Evolutionary conservation across 2,888 invertebrate species (phyloP).

Genomic region (Plagodis dolabraria): DNA sequence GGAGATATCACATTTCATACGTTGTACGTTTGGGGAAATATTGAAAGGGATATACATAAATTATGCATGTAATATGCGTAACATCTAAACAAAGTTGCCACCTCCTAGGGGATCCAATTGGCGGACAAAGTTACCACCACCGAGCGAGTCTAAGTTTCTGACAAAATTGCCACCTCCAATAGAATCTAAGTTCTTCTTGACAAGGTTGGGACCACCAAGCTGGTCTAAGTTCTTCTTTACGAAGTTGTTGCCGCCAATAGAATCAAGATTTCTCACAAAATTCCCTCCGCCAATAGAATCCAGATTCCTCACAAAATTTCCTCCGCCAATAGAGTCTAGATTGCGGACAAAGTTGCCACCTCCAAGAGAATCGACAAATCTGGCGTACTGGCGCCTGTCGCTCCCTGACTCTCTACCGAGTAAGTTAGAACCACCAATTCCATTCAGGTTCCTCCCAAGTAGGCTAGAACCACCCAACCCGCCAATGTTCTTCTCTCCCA

Average conservation of each 20-base stretch:
- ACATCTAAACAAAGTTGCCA: conserved; percentile 65
- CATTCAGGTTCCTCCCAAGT: conserved; percentile 53
- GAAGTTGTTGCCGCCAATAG: conserved; percentile 70
- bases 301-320: conserved; percentile 72
- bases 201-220: conserved; percentile 72
- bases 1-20: conserved; percentile 60
- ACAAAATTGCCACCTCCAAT: conserved; percentile 74
- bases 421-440: conserved; percentile 49
- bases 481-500: conserved; percentile 46
- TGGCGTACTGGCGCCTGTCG: conserved; percentile 47
- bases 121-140: conserved; percentile 79
- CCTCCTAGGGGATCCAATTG: conserved; percentile 69
- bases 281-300: conserved; percentile 76
- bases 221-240: conserved; percentile 75
- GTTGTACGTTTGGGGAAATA: conserved; percentile 25
- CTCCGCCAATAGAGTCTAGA: conserved; percentile 72
- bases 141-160: conserved; percentile 73
- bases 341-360: conserved; percentile 71
- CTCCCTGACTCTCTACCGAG: conserved; percentile 53
- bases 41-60: conserved; percentile 32
- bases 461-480: conserved; percentile 48
- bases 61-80: conserved; percentile 25
- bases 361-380: conserved; percentile 62
- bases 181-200: conserved; percentile 72
- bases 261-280: conserved; percentile 70